A percentile compares a stretch with the other conserved stretches of the same genome.
Evolutionary conservation across 1,140 invertebrate genomes (phyloP).

Genomic region (Antheraea pernyi): DNA sequence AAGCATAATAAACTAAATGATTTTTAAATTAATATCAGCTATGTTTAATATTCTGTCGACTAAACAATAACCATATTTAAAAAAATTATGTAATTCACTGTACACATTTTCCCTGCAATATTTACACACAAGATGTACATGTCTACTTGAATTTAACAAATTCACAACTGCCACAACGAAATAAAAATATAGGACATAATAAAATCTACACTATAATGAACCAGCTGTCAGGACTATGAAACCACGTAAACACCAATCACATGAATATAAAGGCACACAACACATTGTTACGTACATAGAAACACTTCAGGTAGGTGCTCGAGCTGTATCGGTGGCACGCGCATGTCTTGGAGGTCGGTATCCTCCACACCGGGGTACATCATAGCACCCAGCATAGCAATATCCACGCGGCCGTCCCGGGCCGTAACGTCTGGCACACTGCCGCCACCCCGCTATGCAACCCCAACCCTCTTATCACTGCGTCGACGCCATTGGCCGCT

Average conservation of each 20-base stretch:
- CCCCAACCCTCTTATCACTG: slow-evolving; percentile 72
- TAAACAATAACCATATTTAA: too few relatives aligned
- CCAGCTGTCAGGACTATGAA: neutral
- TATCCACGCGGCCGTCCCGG: slow-evolving; percentile 53
- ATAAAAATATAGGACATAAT: too few relatives aligned
- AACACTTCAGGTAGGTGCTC: slow-evolving; percentile 87
- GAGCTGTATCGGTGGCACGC: slow-evolving; percentile 84
- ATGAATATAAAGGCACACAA: slow-evolving; percentile 36
- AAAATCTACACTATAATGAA: neutral
- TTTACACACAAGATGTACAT: too few relatives aligned
- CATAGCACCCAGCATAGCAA: slow-evolving; percentile 73
- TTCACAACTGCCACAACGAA: too few relatives aligned
- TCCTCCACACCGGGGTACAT: slow-evolving; percentile 75
- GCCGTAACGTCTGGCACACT: slow-evolving; percentile 61
- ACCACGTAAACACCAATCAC: slow-evolving; percentile 25
- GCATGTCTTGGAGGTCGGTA: slow-evolving; percentile 74
- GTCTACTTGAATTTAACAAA: too few relatives aligned
- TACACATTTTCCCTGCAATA: too few relatives aligned
- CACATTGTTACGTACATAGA: slow-evolving; percentile 82
- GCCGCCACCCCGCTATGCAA: slow-evolving; percentile 54
- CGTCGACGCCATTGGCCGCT: slow-evolving; percentile 58
- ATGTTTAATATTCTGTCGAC: too few relatives aligned
- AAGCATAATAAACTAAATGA: too few relatives aligned
- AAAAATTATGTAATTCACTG: too few relatives aligned
- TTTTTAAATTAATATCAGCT: too few relatives aligned